Percentiles rank a stretch among this genome's conserved stretches.
phyloP scores from a whole-genome alignment of 1,140 invertebrate species.

The Coenobita brevimanus region DNA sequence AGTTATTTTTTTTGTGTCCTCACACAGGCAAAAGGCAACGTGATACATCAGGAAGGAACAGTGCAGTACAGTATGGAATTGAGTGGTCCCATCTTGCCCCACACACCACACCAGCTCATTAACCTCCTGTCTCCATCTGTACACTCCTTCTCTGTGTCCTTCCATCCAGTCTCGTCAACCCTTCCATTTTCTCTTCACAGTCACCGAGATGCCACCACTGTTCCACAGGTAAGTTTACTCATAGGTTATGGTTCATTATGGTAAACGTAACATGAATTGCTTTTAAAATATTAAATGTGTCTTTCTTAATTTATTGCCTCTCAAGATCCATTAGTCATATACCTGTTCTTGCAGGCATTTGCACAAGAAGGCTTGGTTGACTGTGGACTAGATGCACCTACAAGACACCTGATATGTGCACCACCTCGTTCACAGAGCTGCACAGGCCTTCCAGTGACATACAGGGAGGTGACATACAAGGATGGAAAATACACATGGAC shows the following conservation, averaged over 20 bases:
- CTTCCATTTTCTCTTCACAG: conserved; percentile 36
- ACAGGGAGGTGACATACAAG: conserved; percentile 37
- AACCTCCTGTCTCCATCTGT: conserved; percentile 19
- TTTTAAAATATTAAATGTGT: too few species aligned
- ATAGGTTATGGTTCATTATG: neutral
- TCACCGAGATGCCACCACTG: conserved; percentile 15
- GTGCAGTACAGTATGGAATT: conserved; percentile 51
- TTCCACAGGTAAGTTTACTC: conserved; percentile 34
- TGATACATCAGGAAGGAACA: conserved; percentile 34
- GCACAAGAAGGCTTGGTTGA: conserved; percentile 57
- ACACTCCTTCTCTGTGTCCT: conserved; percentile 28
- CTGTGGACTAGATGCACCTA: conserved; percentile 36
- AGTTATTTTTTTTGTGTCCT: neutral
- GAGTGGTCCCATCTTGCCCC: conserved; percentile 34
- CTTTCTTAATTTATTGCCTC: neutral
- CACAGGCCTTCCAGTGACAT: conserved; percentile 15
- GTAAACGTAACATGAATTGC: too few species aligned
- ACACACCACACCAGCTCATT: conserved; percentile 46
- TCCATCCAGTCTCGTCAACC: conserved; percentile 15
- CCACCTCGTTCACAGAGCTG: neutral
- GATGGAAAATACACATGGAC: conserved; percentile 42
- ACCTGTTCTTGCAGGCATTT: conserved; percentile 36
- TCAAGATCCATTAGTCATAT: neutral
- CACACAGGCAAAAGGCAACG: conserved; percentile 36
- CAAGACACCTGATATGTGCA: conserved; percentile 20